Evolutionary conservation across 2,797 vertebrate genomes (phyloP), one percentile per base, ranked within the genome.

Genomic region (Chaetophractus vellerosus): DNA sequence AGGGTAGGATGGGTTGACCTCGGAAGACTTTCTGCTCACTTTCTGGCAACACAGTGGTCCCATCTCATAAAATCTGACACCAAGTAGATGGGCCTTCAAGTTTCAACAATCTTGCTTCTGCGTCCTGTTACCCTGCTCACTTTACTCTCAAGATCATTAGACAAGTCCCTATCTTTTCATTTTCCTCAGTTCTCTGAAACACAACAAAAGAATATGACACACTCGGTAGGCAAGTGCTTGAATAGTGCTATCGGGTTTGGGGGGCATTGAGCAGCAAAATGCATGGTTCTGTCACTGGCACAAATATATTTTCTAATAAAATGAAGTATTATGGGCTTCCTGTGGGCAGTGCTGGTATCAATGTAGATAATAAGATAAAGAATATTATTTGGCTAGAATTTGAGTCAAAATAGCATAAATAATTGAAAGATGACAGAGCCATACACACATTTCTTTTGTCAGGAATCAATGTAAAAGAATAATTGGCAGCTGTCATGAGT

Each of bases 281-380:
- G 6, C 31, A 33, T 4, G 16, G 57, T 74, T 85, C 48, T 18
- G 66, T 76, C 74, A 55, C 45, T 15, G 63, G 69, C n/a, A 24
- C 41, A 81, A 92, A 85, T 52, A 26, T 71, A 95, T 75, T 88
- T 96, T 69, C 83, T 87, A 88, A 89, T 64, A 90, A 87, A 91
- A 59, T 55, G 52, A 92, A 94, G 66, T 55, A n/a, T 26, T 19
- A 26, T 18, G 36, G 74, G 24, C 55, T 85, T 94, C 86, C 83
- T 72, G 14, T 72, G 82, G 48, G 48, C 59, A 50, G 50, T 69
- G 48, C n/a, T 63, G 50, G 78, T 57, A 50, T 74, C 50, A 74
- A n/a, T 63, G 45, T 23, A 24, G 36, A 72, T 41, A 45, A 16
- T 66, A 33, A 91, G 76, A 93, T 24, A 72, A 83, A 59, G 52